Conservation (phyloP, 2,888 invertebrate genomes). For the Nezara viridula region DNA sequence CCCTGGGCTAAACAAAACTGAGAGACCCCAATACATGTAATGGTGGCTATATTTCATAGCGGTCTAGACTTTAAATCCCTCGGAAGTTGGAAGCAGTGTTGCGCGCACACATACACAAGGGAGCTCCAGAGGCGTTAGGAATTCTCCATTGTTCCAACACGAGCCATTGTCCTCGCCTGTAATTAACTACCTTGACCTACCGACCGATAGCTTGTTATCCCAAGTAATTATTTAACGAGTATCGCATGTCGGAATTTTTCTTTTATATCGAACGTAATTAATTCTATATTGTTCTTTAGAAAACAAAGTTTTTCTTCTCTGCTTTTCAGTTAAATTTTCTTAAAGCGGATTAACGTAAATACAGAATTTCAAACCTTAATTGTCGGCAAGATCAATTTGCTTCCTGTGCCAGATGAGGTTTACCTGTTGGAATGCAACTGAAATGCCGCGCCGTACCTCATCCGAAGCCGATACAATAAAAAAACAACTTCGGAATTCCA, state of each 20-base stretch:
- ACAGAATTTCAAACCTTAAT: too few species aligned
- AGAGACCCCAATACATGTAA: background rate
- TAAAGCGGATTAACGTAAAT: too few species aligned
- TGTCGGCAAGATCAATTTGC: background rate
- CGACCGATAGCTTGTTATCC: background rate
- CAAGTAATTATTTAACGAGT: background rate
- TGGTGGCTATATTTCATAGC: background rate
- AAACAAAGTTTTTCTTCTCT: background rate
- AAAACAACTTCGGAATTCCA: background rate
- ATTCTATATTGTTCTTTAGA: background rate
- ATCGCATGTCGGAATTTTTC: background rate
- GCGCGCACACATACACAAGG: background rate
- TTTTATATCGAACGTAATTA: background rate
- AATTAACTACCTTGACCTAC: slow-evolving; percentile 16
- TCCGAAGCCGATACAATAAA: background rate
- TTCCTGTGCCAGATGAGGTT: background rate
- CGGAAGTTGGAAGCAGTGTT: background rate
- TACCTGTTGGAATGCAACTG: background rate
- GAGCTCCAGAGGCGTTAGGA: background rate
- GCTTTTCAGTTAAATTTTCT: too few species aligned
- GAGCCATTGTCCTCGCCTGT: background rate
- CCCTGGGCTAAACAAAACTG: background rate
- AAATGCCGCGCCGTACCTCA: background rate
- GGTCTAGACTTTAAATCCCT: background rate
- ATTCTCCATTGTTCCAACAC: background rate